Conservation (phyloP, 2,113 vertebrate genomes). For the Eurypyga helias region DNA sequence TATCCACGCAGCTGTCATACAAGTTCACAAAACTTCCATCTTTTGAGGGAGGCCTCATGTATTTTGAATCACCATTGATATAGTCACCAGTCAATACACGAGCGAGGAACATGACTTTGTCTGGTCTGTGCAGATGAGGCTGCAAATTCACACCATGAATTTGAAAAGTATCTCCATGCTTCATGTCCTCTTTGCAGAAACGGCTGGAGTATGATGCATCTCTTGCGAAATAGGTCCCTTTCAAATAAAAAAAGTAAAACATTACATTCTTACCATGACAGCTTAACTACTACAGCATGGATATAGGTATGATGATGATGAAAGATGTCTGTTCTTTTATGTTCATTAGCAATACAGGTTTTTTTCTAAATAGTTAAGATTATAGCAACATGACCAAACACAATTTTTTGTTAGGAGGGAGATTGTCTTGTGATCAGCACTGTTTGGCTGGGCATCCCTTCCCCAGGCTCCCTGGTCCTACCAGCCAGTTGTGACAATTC, state of each 20-base stretch:
- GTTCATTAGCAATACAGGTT: background rate
- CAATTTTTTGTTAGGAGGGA: background rate
- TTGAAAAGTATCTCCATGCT: constrained; percentile 86
- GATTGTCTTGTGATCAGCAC: background rate
- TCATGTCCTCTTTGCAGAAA: constrained; percentile 91
- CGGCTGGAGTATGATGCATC: constrained; percentile 93
- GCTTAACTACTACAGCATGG: background rate
- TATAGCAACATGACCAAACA: background rate
- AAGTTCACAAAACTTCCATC: constrained; percentile 93
- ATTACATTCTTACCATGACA: background rate
- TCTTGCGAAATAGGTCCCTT: constrained; percentile 95
- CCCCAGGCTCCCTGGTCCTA: background rate
- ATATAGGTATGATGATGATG: background rate
- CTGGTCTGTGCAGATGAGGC: constrained; percentile 71
- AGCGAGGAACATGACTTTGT: constrained; percentile 95
- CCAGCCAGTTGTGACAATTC: background rate
- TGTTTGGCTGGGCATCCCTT: background rate
- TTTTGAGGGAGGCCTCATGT: constrained; percentile 93
- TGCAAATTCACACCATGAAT: constrained; percentile 78
- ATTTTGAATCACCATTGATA: constrained; percentile 87
- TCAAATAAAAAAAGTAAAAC: background rate
- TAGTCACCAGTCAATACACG: constrained; percentile 93
- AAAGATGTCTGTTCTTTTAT: background rate
- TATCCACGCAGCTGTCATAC: constrained; percentile 96
- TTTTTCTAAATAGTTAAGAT: background rate